Conservation (phyloP, 37 sponge, comb jelly and placozoan genomes). For the Amphimedon queenslandica region DNA sequence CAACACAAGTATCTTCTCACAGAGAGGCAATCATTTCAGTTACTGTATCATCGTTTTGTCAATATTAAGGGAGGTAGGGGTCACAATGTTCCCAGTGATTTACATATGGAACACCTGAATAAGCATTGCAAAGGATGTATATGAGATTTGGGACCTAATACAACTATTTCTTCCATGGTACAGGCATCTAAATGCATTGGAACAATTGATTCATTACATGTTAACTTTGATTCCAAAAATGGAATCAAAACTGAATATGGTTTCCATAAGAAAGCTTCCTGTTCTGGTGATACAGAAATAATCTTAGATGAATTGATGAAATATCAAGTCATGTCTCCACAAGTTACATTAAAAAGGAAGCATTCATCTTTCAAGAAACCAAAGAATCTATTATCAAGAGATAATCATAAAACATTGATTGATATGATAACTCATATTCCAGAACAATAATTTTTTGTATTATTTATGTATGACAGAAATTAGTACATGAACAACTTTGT, state of each 20-base stretch:
- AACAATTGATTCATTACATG: neutral
- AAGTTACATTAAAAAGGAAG: neutral
- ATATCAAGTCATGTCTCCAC: neutral
- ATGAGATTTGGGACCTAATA: constrained; percentile 6
- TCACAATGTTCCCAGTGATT: constrained; percentile 24
- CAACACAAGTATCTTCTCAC: constrained; percentile 9
- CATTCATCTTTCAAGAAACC: neutral
- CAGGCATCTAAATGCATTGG: constrained; percentile 1
- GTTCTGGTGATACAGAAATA: neutral
- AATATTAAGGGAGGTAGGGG: constrained; percentile 9
- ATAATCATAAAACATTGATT: no score
- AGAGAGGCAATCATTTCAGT: constrained; percentile 12
- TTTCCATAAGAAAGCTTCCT: neutral
- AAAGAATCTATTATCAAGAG: no score
- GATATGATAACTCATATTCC: no score
- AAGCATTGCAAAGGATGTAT: constrained; percentile 3
- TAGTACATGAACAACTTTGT: neutral
- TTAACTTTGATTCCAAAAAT: constrained; percentile 5
- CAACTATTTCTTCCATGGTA: constrained; percentile 1
- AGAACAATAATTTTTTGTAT: no score
- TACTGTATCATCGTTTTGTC: constrained; percentile 23
- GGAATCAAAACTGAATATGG: neutral
- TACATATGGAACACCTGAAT: constrained; percentile 2
- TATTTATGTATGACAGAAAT: neutral
- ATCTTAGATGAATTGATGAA: neutral